A percentile compares a stretch with the other conserved stretches of the same genome.
These are phyloP conservation scores for Calyptomena viridis DNA, from an alignment of 2,113 vertebrate species.

Conservation along the genomic window DNA sequence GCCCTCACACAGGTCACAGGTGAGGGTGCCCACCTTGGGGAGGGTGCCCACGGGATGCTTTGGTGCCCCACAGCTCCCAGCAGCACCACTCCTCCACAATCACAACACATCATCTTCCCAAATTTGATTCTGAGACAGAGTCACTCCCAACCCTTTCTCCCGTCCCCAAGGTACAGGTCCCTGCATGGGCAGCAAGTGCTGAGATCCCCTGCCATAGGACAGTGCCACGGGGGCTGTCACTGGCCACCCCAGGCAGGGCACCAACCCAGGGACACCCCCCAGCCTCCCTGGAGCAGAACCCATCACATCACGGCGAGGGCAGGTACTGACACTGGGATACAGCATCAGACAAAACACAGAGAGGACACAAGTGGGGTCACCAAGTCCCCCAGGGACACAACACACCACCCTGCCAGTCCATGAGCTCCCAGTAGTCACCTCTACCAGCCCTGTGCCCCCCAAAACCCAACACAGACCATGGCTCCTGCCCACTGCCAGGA, in stretches of 20 bases:
- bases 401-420: neutral
- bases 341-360: fast-evolving
- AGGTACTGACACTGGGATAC: fast-evolving
- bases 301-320: fast-evolving
- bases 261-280: fast-evolving
- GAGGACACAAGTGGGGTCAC: neutral
- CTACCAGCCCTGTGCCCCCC: too few relatives aligned
- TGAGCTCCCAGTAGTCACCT: fast-evolving
- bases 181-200: fast-evolving
- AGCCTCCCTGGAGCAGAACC: neutral
- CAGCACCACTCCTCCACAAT: neutral
- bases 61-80: fast-evolving
- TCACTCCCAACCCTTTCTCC: neutral
- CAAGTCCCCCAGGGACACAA: neutral
- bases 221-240: fast-evolving
- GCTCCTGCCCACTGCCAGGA: neutral
- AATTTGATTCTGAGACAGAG: neutral
- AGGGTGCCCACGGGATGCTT: neutral
- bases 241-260: fast-evolving
- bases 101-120: fast-evolving
- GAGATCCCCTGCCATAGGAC: fast-evolving
- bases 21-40: neutral
- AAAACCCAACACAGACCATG: neutral
- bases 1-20: fast-evolving
- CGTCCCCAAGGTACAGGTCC: neutral